Conservation (phyloP, 2,113 vertebrate species). For the Pelusios castaneus region DNA sequence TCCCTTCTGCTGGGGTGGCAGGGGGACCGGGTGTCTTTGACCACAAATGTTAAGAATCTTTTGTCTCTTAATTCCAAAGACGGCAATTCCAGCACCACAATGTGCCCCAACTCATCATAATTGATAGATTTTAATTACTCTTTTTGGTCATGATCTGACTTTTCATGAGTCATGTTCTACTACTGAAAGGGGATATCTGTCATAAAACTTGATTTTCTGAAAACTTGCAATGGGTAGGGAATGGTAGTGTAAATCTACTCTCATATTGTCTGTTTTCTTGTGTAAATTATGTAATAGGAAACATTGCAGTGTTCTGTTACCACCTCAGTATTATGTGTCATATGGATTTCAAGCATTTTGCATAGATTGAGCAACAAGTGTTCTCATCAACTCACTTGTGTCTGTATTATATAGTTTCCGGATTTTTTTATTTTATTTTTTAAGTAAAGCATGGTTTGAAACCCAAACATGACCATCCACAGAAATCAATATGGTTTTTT, state of each 20-base stretch:
- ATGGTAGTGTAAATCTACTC: not conserved
- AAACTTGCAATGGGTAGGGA: not conserved
- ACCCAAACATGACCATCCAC: not conserved
- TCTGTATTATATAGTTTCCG: not conserved
- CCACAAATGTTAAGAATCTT: not conserved
- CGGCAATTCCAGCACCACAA: not conserved
- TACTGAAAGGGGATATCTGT: not conserved
- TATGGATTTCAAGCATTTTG: slow-evolving; percentile 16
- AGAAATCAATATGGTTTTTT: not conserved
- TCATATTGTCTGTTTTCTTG: not conserved
- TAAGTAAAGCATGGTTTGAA: not conserved
- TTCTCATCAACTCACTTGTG: not conserved
- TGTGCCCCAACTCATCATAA: not conserved
- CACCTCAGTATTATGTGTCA: not conserved
- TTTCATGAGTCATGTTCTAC: not conserved
- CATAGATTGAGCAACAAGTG: not conserved
- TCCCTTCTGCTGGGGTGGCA: not conserved
- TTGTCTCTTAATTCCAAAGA: not conserved
- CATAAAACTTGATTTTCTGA: not conserved
- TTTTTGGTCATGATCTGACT: not conserved
- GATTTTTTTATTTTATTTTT: too few species aligned
- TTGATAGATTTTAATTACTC: not conserved
- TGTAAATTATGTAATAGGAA: not conserved
- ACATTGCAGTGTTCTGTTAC: not conserved
- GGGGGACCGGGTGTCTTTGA: not conserved